Evolutionary conservation across 1,140 invertebrate species (phyloP).

Genomic region (Panulirus ornatus): DNA sequence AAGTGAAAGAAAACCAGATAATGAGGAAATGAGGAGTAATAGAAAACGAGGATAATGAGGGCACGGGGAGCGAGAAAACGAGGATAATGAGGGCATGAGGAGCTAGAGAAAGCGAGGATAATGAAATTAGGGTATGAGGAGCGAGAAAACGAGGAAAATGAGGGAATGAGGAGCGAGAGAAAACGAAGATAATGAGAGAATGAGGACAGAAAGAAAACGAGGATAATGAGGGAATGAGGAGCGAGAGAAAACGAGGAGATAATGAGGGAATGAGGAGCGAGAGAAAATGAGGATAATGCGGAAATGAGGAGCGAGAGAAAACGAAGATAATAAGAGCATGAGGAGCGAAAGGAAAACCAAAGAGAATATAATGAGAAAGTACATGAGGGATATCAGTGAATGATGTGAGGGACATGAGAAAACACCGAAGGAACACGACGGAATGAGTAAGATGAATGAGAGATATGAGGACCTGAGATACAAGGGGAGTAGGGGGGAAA

Average conservation of each 20-base stretch:
- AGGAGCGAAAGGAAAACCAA: too few species aligned
- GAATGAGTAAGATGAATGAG: too few species aligned
- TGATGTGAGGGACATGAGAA: too few species aligned
- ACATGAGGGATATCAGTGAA: too few species aligned
- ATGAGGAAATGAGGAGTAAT: neutral
- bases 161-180: neutral
- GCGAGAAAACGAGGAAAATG: neutral
- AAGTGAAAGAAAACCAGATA: neutral
- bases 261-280: neutral
- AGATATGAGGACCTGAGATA: too few species aligned
- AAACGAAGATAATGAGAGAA: neutral
- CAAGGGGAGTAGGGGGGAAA: too few species aligned
- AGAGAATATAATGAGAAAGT: too few species aligned
- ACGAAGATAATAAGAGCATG: neutral
- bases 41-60: neutral
- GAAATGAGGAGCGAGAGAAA: neutral
- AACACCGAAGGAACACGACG: too few species aligned
- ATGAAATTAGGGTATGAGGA: too few species aligned
- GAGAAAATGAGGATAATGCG: neutral
- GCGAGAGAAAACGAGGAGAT: neutral
- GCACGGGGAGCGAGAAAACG: neutral
- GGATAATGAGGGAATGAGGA: neutral
- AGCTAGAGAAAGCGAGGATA: too few species aligned
- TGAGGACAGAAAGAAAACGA: neutral
- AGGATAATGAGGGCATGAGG: neutral